These are phyloP conservation scores for Varecia variegata DNA, from an alignment of 2,797 vertebrate genomes.

Conservation along the genomic window DNA sequence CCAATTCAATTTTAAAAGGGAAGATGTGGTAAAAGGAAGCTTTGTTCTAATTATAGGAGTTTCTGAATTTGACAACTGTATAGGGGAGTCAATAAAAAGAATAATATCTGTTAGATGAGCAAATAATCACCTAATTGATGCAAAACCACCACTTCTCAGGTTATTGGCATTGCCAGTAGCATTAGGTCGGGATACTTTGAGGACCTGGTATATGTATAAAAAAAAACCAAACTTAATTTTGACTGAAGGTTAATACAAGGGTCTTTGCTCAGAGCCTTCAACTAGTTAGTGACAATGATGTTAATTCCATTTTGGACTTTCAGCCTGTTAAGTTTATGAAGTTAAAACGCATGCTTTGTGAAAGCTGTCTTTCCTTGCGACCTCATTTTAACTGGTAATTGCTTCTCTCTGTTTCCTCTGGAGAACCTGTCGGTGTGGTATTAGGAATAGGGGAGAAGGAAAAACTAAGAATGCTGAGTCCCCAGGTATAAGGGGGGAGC, in stretches of 20 bases:
- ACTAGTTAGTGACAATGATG: not conserved
- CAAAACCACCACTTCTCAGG: not conserved
- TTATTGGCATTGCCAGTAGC: not conserved
- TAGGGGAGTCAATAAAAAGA: not conserved
- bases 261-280: not conserved
- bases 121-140: not conserved
- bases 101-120: not conserved
- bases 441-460: not conserved
- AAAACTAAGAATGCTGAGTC: not conserved
- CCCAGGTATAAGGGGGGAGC: not conserved
- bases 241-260: not conserved
- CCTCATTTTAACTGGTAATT: constrained; percentile 48
- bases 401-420: constrained; percentile 9
- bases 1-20: not conserved
- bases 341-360: constrained; percentile 29
- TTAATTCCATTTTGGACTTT: constrained; percentile 33
- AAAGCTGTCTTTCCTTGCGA: constrained; percentile 20
- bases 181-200: not conserved
- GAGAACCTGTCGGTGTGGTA: not conserved
- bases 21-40: not conserved
- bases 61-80: not conserved
- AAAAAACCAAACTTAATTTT: not conserved
- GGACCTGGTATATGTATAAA: not conserved
- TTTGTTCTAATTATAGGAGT: not conserved
- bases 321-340: not conserved